Evolutionary conservation across 30 jellyfish, hydroid and myxozoan genomes (phyloP).

Genomic region (Clytia hemisphaerica): DNA sequence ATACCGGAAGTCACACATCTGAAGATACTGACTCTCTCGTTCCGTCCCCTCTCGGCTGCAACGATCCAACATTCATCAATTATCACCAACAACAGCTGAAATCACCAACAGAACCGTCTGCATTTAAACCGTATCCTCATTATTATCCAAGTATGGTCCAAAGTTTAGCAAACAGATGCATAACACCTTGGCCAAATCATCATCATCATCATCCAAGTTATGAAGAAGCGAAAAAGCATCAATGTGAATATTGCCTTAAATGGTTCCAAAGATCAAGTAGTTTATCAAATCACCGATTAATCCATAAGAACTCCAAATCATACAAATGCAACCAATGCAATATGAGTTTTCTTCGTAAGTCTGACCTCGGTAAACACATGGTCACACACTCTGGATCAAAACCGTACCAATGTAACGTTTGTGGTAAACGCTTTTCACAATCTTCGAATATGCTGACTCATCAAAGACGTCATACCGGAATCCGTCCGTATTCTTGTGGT

Average conservation of each 20-base stretch:
- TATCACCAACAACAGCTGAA: too few species aligned
- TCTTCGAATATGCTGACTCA: slow-evolving; percentile 85
- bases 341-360: slow-evolving; percentile 51
- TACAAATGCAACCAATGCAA: slow-evolving; percentile 56
- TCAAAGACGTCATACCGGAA: slow-evolving; percentile 76
- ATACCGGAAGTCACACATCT: too few species aligned
- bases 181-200: too few species aligned
- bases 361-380: slow-evolving; percentile 73
- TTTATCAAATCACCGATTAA: slow-evolving; percentile 64
- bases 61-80: too few species aligned
- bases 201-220: too few species aligned
- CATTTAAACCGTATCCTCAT: too few species aligned
- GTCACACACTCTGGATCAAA: slow-evolving; percentile 61
- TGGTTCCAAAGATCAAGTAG: slow-evolving; percentile 67
- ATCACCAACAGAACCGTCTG: too few species aligned
- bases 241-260: slow-evolving; percentile 68
- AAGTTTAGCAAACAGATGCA: too few species aligned
- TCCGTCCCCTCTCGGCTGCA: too few species aligned
- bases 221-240: too few species aligned
- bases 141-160: too few species aligned
- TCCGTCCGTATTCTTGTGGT: slow-evolving; percentile 56
- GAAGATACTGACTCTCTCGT: too few species aligned
- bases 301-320: slow-evolving; percentile 61
- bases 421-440: slow-evolving; percentile 69
- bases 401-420: slow-evolving; percentile 56